Conservation (phyloP, 2,797 vertebrate species). For the Bradypodion pumilum region DNA sequence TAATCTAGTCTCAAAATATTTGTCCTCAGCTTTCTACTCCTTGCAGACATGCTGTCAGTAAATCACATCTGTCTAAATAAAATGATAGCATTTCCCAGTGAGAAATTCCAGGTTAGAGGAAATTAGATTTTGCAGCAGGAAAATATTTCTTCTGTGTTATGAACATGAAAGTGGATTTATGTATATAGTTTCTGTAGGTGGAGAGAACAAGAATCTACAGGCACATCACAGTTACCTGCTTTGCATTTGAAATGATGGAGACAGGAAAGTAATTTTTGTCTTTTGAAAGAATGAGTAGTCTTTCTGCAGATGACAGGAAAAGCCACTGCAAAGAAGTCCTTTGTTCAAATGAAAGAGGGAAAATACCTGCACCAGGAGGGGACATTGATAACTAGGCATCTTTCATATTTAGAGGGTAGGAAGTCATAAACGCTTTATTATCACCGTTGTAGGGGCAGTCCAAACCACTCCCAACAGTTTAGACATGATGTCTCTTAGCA, state of each 20-base stretch:
- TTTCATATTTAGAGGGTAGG: constrained; percentile 9
- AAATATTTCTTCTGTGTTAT: constrained; percentile 1
- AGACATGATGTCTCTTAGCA: constrained; percentile 29
- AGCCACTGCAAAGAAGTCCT: not conserved
- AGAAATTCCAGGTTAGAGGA: constrained; percentile 35
- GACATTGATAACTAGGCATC: constrained; percentile 14
- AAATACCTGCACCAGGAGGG: not conserved
- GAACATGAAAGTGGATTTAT: not conserved
- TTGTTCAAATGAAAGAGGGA: constrained; percentile 6
- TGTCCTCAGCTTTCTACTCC: constrained; percentile 15
- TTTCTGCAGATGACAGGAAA: not conserved
- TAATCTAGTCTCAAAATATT: constrained; percentile 28
- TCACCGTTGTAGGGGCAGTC: not conserved
- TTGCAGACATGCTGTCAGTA: constrained; percentile 23
- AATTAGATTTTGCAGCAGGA: constrained; percentile 1
- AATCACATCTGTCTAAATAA: constrained; percentile 35
- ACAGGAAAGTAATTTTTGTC: not conserved
- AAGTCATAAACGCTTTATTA: constrained; percentile 18
- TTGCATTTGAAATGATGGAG: constrained; percentile 1
- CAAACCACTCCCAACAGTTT: constrained; percentile 30
- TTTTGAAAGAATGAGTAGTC: not conserved
- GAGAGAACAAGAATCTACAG: not conserved
- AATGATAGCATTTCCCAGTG: constrained; percentile 31
- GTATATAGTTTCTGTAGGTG: not conserved
- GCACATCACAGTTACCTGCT: not conserved